phyloP scores from a whole-genome alignment of 2,888 invertebrate species.

The Mesoligia furuncula region DNA sequence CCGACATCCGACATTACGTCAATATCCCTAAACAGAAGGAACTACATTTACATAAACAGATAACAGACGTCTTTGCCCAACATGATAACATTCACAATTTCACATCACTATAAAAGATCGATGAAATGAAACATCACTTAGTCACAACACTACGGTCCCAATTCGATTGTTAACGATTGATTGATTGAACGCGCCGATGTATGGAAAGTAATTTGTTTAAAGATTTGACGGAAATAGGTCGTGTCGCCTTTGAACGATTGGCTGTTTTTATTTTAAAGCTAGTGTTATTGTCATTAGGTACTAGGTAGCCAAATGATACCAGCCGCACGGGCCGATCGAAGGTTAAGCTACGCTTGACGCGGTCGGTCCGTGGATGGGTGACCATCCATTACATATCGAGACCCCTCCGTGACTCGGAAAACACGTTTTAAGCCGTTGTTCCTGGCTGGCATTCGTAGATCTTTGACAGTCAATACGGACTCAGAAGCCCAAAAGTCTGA shows the following conservation, averaged over 20 bases:
- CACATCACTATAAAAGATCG: slow-evolving; percentile 37
- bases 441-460: too few species aligned
- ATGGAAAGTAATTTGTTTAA: slow-evolving; percentile 44
- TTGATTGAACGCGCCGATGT: slow-evolving; percentile 46
- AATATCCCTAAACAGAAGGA: slow-evolving; percentile 43
- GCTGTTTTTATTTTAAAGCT: slow-evolving; percentile 4
- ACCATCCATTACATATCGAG: not conserved
- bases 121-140: slow-evolving; percentile 31
- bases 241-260: slow-evolving; percentile 4
- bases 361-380: not conserved
- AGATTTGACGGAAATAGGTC: slow-evolving; percentile 16
- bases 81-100: slow-evolving; percentile 52
- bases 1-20: slow-evolving; percentile 24
- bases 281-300: not conserved
- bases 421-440: too few species aligned
- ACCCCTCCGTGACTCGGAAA: too few species aligned
- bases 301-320: not conserved
- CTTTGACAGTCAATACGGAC: too few species aligned
- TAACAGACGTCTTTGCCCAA: slow-evolving; percentile 12
- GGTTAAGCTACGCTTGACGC: not conserved
- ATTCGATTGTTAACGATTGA: slow-evolving; percentile 47
- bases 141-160: slow-evolving; percentile 30
- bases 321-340: not conserved
- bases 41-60: slow-evolving; percentile 28
- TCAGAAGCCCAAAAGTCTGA: too few species aligned